phyloP scores from a whole-genome alignment of 1,140 invertebrate species.

The Drosophila arawakana region DNA sequence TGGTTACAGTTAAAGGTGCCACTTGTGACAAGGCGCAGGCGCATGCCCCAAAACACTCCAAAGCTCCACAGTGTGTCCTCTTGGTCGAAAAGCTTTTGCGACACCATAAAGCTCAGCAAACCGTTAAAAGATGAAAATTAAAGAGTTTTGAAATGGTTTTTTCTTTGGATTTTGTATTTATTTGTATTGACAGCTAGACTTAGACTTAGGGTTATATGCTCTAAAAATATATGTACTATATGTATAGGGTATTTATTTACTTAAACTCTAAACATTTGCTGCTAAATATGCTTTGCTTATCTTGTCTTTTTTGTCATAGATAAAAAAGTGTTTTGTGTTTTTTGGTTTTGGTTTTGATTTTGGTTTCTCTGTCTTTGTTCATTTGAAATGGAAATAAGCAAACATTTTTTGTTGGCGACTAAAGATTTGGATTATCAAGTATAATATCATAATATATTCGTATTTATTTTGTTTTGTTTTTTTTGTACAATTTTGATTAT shows the following conservation, averaged over 20 bases:
- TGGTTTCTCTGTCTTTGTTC: slow-evolving; percentile 1
- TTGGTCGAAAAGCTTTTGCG: slow-evolving; percentile 1
- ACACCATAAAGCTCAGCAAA: background rate
- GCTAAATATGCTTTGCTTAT: slow-evolving; percentile 9
- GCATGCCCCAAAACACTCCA: slow-evolving; percentile 8
- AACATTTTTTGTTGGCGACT: slow-evolving; percentile 27
- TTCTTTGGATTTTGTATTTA: slow-evolving; percentile 51
- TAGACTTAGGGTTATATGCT: slow-evolving; percentile 64
- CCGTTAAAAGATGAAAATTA: slow-evolving; percentile 8
- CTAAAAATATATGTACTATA: slow-evolving; percentile 61
- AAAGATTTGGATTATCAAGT: slow-evolving; percentile 22
- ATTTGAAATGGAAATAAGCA: slow-evolving; percentile 27
- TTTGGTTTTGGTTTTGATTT: slow-evolving; percentile 10
- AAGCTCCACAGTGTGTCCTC: slow-evolving; percentile 4
- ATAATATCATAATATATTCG: slow-evolving; percentile 47
- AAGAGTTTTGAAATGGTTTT: background rate
- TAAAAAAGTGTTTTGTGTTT: slow-evolving; percentile 53
- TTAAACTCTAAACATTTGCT: slow-evolving; percentile 64
- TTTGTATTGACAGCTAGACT: slow-evolving; percentile 74
- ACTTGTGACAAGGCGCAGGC: slow-evolving; percentile 25
- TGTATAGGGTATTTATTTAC: slow-evolving; percentile 36
- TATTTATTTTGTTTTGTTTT: slow-evolving; percentile 37
- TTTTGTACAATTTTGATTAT: slow-evolving; percentile 55
- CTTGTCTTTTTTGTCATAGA: slow-evolving; percentile 8
- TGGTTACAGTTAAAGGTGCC: slow-evolving; percentile 52